Percentiles rank a stretch among this genome's conserved stretches.
Evolutionary conservation across 2,113 vertebrate genomes (phyloP).

Genomic region (Nycticebus coucang): DNA sequence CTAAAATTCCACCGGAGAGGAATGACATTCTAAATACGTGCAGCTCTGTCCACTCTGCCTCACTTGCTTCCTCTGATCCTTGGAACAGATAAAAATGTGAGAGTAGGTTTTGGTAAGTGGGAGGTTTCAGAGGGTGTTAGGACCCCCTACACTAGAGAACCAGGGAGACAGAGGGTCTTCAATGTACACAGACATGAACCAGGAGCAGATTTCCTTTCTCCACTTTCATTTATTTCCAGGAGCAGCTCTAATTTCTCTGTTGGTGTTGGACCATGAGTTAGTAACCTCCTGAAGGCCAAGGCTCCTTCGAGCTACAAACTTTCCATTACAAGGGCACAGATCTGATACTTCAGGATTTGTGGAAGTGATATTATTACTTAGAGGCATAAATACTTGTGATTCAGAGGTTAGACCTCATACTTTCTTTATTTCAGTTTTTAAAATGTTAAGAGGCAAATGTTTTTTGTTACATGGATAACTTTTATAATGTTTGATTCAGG

Average conservation of each 20-base stretch:
- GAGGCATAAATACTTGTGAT: not conserved
- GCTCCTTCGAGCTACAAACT: not conserved
- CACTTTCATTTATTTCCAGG: not conserved
- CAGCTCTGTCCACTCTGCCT: not conserved
- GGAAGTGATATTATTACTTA: not conserved
- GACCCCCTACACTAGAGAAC: not conserved
- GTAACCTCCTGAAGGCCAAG: not conserved
- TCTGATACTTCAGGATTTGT: not conserved
- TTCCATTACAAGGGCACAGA: not conserved
- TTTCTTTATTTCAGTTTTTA: not conserved
- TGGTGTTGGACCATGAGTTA: not conserved
- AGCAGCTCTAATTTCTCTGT: not conserved
- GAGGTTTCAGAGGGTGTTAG: not conserved
- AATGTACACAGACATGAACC: not conserved
- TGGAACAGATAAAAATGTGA: not conserved
- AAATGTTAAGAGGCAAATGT: too few species aligned
- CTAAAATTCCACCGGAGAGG: not conserved
- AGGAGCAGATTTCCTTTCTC: not conserved
- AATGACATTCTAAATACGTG: not conserved
- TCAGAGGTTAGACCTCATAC: not conserved
- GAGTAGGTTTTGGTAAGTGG: not conserved
- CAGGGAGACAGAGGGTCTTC: not conserved
- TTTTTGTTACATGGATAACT: too few species aligned
- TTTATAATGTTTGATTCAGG: too few species aligned
- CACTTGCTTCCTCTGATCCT: not conserved